Evolutionary conservation across 2,797 vertebrate species (phyloP), one percentile per base, ranked within the genome.

Genomic region (Adelosebastes latens): DNA sequence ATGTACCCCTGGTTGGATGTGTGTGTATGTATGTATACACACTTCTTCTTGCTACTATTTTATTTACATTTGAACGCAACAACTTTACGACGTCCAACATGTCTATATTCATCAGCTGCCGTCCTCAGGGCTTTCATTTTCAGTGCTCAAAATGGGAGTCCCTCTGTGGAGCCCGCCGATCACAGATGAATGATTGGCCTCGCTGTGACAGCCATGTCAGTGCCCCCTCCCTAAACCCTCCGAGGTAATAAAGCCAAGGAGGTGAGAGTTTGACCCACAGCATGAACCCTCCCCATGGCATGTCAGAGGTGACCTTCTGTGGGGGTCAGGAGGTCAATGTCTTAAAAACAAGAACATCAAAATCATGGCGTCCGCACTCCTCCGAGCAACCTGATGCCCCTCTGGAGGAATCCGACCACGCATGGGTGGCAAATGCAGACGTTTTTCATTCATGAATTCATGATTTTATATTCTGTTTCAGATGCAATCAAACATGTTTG

Each of bases 271-370:
- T 88, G 87, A 93, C 93, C 93, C 87, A n/a, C 64, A 11, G 42
- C 25, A 14, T 87, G 86, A 94, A 84, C 82, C 62, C 86, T 82
- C 36, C 59, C 72, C 64, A 64, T 55, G 70, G 82, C 49, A 53
- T 89, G 93, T 93, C 92, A 94, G 88, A 83, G 91, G 87, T 89
- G 91, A 85, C 86, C 92, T 92, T 95, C 93, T 93, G 88, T 85
- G 81, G 66, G 82, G 90, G 82, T 92, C 91, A 93, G 61, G 72
- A 16, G 93, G 91, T 90, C 93, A 92, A 89, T 87, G 87, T 91
- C 84, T 92, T 94, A 88, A 95, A 95, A 95, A 93, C 81, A 80
- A 84, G 83, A 89, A 73, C 59, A 77, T 74, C 81, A 89, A 80
- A 90, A 85, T 68, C 58, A 72, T 53, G 67, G 73, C 77, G 60